Base-by-base conservation (phyloP, 30 jellyfish, hydroid and myxozoan genomes). In the Cassiopea andromeda region DNA sequence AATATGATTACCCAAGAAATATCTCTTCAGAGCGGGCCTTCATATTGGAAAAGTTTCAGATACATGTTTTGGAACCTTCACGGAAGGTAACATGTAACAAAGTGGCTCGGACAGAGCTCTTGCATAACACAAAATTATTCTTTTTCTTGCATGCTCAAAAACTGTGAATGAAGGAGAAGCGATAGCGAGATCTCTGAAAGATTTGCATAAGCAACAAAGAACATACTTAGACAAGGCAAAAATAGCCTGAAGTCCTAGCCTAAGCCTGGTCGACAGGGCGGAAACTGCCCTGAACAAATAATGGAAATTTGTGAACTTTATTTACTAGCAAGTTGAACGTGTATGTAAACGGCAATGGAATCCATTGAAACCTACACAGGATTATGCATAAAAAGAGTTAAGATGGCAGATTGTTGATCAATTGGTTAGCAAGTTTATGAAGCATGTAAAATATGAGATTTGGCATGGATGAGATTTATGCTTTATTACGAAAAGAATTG, bases 381-480 rank as follows among this genome's bases (percentile, higher is more conserved):
- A 17, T 5, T 64, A 27, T 17, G 73, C 15, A 4, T 64, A 4
- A 38, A 19, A 43, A 54, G 79, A 43, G 79, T 77, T 77, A 48
- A 43, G 86, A 49, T 18, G 74, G 50, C 86, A 60, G 70, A 17
- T 46, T 19, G 47, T 48, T 19, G 75, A 49, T 75, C 38, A 38
- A 67, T 44, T 81, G 17, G 74, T 81, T 61, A 43, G 82, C 90
- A 81, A 61, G 81, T 46, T 64, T 70, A 16, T 66, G 75, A 81
- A 60, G 90, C 90, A 81, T 81, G 60, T 81, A 81, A 68, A 67
- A 81, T 61, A 81, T 44, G 58, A 57, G 80, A 27, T 60, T 67
- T 80, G 67, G 16, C 60, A 6, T 69, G 78, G 68, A 81, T 1
- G 82, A 64, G 82, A 66, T 61, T 27, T n/a, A 58, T 44, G 43